Conservation (phyloP, 2,113 vertebrate genomes). For the Fulica atra region DNA sequence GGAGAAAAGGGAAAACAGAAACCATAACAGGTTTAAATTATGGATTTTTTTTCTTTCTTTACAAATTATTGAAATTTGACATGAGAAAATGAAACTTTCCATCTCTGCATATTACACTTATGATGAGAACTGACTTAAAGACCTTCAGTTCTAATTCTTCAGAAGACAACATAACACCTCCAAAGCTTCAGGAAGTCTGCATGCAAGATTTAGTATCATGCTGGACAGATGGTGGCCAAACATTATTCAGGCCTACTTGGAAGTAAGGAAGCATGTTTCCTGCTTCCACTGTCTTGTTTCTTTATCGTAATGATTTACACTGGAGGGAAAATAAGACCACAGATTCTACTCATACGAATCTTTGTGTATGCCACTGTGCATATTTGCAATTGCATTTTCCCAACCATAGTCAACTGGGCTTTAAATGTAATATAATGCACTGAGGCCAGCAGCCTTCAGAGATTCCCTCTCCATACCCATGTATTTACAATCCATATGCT, state of each 20-base stretch:
- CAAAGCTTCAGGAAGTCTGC: neutral
- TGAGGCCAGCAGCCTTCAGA: neutral
- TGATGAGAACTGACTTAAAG: neutral
- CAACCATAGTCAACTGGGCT: neutral
- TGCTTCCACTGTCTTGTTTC: neutral
- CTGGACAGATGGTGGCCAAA: neutral
- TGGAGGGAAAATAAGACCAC: neutral
- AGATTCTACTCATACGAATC: neutral
- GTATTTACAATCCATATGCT: neutral
- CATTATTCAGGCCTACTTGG: neutral
- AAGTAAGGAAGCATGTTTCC: neutral
- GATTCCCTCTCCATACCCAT: neutral
- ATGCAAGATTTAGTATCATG: neutral
- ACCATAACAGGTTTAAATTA: neutral
- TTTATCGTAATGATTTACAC: neutral
- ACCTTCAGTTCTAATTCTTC: neutral
- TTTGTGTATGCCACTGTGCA: neutral
- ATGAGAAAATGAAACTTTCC: neutral
- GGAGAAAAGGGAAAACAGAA: neutral
- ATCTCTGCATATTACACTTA: neutral
- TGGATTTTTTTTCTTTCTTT: neutral
- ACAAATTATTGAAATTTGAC: neutral
- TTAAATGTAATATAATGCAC: neutral
- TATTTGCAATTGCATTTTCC: neutral
- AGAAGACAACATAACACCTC: neutral